These are phyloP conservation scores for Lasioglossum calceatum DNA, from an alignment of 2,888 invertebrate genomes.

Conservation along the genomic window DNA sequence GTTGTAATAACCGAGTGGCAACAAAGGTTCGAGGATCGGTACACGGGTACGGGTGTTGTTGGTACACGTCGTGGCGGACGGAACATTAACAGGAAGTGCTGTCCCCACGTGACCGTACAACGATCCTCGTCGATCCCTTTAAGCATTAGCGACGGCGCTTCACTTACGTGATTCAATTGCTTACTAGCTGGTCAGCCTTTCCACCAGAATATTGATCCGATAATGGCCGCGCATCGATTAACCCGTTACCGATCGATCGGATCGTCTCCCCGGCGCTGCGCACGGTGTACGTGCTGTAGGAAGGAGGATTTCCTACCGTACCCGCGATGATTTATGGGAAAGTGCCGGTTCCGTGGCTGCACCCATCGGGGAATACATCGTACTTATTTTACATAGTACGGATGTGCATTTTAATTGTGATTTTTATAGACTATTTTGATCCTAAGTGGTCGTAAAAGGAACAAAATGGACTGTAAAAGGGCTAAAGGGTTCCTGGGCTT, in stretches of 20 bases:
- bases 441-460: not conserved
- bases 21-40: slow-evolving; percentile 38
- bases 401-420: not conserved
- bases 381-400: not conserved
- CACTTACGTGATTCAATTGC: slow-evolving; percentile 76
- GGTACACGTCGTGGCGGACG: slow-evolving; percentile 65
- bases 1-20: slow-evolving; percentile 33
- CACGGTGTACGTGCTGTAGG: slow-evolving; percentile 2
- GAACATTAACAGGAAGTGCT: slow-evolving; percentile 78
- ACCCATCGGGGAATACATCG: not conserved
- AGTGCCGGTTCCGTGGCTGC: not conserved
- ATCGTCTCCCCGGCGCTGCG: slow-evolving; percentile 11
- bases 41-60: slow-evolving; percentile 51
- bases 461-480: not conserved
- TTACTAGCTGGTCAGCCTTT: slow-evolving; percentile 68
- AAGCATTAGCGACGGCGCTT: slow-evolving; percentile 72
- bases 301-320: slow-evolving; percentile 18
- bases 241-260: slow-evolving; percentile 42
- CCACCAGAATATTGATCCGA: slow-evolving; percentile 71
- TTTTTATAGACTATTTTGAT: not conserved
- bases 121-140: slow-evolving; percentile 57
- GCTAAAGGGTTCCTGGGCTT: not conserved
- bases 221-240: slow-evolving; percentile 62
- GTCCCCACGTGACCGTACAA: slow-evolving; percentile 73
- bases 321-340: not conserved